Evolutionary conservation across 2,113 vertebrate genomes (phyloP).

Genomic region (Verasper variegatus): DNA sequence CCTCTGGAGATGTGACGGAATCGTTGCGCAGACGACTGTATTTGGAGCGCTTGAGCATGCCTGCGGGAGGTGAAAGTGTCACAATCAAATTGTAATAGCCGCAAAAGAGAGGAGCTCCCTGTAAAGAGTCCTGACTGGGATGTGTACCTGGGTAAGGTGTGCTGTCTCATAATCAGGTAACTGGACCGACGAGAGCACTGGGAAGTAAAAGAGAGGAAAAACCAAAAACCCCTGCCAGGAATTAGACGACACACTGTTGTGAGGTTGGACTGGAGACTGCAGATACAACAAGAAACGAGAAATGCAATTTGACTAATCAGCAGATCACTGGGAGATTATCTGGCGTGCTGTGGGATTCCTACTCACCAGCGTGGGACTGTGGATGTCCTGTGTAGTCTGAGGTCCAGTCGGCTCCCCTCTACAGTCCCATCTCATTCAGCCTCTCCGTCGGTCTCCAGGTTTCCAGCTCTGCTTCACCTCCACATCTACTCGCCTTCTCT

Average conservation of each 20-base stretch:
- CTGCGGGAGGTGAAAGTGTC: constrained; percentile 51
- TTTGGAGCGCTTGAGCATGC: constrained; percentile 95
- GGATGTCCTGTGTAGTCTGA: constrained; percentile 45
- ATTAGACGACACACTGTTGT: neutral
- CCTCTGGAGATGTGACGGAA: constrained; percentile 87
- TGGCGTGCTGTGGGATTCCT: neutral
- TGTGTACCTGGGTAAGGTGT: constrained; percentile 75
- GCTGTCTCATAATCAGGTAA: constrained; percentile 88
- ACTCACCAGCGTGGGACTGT: constrained; percentile 66
- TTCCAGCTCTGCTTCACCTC: constrained; percentile 44
- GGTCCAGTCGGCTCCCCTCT: constrained; percentile 41
- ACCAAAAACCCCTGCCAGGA: neutral
- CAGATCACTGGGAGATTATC: neutral
- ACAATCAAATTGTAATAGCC: neutral
- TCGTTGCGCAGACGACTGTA: constrained; percentile 94
- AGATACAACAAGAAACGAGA: neutral
- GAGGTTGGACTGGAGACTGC: neutral
- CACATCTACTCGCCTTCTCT: constrained; percentile 45
- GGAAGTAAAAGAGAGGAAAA: constrained; percentile 21
- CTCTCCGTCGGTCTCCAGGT: constrained; percentile 29
- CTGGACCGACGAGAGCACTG: constrained; percentile 31
- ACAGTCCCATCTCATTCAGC: constrained; percentile 29
- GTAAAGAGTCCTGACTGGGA: constrained; percentile 82
- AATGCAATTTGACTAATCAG: neutral
- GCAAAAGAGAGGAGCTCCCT: constrained; percentile 50